Evolutionary conservation across 53 echinoderm and acorn worm species (phyloP), one percentile per base, ranked within the genome.

Genomic region (Mesocentrotus franciscanus): DNA sequence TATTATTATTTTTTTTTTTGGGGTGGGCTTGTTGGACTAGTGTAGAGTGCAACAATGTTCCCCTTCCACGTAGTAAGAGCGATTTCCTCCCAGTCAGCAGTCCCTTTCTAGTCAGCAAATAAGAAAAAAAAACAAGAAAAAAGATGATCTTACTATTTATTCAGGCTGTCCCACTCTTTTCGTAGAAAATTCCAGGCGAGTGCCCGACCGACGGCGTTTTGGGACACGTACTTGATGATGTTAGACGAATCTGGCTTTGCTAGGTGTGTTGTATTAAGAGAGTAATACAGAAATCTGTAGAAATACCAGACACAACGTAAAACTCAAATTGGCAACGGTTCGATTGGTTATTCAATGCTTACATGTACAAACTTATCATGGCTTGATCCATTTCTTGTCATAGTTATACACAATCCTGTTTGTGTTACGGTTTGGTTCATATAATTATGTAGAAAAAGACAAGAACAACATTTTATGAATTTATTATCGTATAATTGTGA

Each of bases 111-210:
- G 16, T 64, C 62, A 62, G 20, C 64, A 64, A 64, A 61, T 0
- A 64, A 14, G 6, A 0, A 64, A 14, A 64, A 17, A 18, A 27
- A 18, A 22, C 10, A 20, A 39, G 7, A 39, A 30, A 2, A 4
- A 8, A 59, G 11, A 5, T 26, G 14, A 14, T 15, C 97, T 96
- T 98, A 99, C 99, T 95, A 87, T 6, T 99, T 94, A 34, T 83
- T 95, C n/a, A 99, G 92, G 1, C 75, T 92, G 78, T 99, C 97
- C 96, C 96, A 98, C 85, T 98, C 95, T 55, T 96, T 96, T 30
- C 99, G 71, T 26, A 97, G 57, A 94, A 98, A 99, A 94, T 98
- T 97, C 99, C 99, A 99, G n/a, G 99, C 99, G 0, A 99, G 95
- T 0, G 97, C 96, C 36, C 98, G 96, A 17, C 99, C 99, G 10